Base-by-base conservation (phyloP, 2,113 vertebrate species). In the Pogona vitticeps region DNA sequence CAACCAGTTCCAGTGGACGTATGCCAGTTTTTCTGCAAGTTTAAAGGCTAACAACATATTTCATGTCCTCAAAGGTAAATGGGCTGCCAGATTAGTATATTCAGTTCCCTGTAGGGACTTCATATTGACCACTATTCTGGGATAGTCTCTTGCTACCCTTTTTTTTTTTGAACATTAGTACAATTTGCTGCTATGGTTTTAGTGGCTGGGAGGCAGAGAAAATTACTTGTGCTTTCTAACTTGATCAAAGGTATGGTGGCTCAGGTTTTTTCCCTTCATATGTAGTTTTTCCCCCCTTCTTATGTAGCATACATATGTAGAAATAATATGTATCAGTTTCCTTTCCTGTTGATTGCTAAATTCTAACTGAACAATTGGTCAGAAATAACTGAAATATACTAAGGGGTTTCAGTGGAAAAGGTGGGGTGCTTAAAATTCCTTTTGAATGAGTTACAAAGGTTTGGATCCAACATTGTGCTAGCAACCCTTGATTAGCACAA, bases 1-100 rank as follows among this genome's bases (percentile, higher is more conserved):
- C 76, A 80, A 80, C 87, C 87, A 84, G 68, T 67, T 73, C 67
- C 76, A 84, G 33, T 80, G 76, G 58, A 80, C 68, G 56, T 5
- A 18, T 33, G 68, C 87, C 76, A 88, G 59, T 63, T 70, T 33
- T 77, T 77, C 72, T 87, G 17, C 13, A 71, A 33, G 70, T 79
- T 71, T 80, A 67, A 80, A 58, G 28, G 26, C 76, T 84, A 80
- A 73, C 70, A 80, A 58, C 33, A n/a, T 73, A 80, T 84, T 84
- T 84, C 68, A 72, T 67, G 59, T 7, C 87, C 36, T 0, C 59
- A 38, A n/a, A 70, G 76, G 80, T 56, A 87, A 87, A 76, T 14
- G 67, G 86, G 67, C 71, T 78, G 46, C 63, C 73, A 83, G 14
- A 8, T 68, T 85, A 68, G 68, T 78, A 52, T 61, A 78, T 68